phyloP scores from a whole-genome alignment of 1,140 invertebrate species.

The Drosophila setifemur region DNA sequence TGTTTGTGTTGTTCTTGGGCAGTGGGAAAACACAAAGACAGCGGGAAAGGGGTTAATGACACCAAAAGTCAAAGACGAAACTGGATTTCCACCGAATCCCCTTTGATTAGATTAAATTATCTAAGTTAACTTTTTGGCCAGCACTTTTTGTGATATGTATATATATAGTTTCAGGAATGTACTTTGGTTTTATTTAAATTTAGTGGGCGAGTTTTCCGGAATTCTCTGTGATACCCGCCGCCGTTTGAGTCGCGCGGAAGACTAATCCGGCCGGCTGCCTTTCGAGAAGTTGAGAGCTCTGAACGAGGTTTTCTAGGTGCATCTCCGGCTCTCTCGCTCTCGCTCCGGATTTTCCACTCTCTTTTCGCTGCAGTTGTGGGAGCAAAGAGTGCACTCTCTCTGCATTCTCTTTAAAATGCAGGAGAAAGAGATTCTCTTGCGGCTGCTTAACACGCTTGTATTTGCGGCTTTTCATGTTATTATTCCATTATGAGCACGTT shows the following conservation, averaged over 20 bases:
- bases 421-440: neutral
- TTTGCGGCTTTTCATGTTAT: constrained; percentile 59
- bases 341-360: constrained; percentile 9
- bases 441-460: constrained; percentile 37
- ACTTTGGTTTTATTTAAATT: constrained; percentile 19
- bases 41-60: constrained; percentile 30
- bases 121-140: constrained; percentile 1
- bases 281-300: constrained; percentile 39
- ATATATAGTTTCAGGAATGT: constrained; percentile 28
- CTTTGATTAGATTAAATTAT: constrained; percentile 1
- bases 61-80: constrained; percentile 14
- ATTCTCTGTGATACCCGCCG: constrained; percentile 28
- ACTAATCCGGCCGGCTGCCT: constrained; percentile 63
- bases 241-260: constrained; percentile 66
- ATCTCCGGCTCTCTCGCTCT: constrained; percentile 11
- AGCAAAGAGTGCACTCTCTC: constrained; percentile 7
- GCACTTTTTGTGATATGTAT: constrained; percentile 17
- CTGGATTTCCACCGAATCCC: neutral
- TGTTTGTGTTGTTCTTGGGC: neutral
- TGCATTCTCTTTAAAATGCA: no score
- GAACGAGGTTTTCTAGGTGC: constrained; percentile 35
- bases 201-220: neutral
- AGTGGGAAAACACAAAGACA: constrained; percentile 12
- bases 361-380: constrained; percentile 53
- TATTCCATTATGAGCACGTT: constrained; percentile 65